Evolutionary conservation across 2,888 invertebrate species (phyloP), one percentile per base, ranked within the genome.

Genomic region (Torymus auratus): DNA sequence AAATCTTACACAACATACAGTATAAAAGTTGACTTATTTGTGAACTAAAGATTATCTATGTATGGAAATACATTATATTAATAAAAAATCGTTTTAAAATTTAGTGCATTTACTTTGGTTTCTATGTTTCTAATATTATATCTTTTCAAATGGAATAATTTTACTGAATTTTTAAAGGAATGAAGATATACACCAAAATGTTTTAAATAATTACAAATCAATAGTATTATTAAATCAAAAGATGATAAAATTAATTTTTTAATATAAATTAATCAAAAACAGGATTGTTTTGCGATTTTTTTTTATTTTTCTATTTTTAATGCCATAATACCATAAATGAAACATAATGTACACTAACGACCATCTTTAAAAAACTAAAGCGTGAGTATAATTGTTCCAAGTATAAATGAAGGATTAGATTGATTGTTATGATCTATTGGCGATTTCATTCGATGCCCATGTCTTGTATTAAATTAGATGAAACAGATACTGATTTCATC

Each of bases 21-120:
- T n/a, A 55, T 65, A 28, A 70, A 65, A 15, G 60, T 67, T 71
- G 52, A 79, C 41, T 64, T 56, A 60, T 52, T 80, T 76, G 72
- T 80, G 74, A 71, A 75, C 10, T 75, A 70, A 71, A 80, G 20
- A 70, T 20, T 41, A 14, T 80, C 53, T 76, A 67, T 80, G 80
- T 76, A 76, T 70, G 67, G 50, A 76, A 71, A 55, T 62, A 58
- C 50, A 76, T 80, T 58, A 58, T 23, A 76, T 76, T 71, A 80
- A 80, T 80, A 80, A 80, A 80, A 80, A 76, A 70, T 55, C 62
- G 80, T 75, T 78, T 78, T 73, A 23, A 78, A 68, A 68, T 60
- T 41, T 41, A 41, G 7, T 10, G 7, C 41, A 41, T 41, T 41
- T 41, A 41, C 7, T 41, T 41, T 41, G 1, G 20, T 20, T 20